These are phyloP conservation scores for Sinopyrophorus schimmeli DNA, from an alignment of 2,888 invertebrate genomes.

Conservation along the genomic window DNA sequence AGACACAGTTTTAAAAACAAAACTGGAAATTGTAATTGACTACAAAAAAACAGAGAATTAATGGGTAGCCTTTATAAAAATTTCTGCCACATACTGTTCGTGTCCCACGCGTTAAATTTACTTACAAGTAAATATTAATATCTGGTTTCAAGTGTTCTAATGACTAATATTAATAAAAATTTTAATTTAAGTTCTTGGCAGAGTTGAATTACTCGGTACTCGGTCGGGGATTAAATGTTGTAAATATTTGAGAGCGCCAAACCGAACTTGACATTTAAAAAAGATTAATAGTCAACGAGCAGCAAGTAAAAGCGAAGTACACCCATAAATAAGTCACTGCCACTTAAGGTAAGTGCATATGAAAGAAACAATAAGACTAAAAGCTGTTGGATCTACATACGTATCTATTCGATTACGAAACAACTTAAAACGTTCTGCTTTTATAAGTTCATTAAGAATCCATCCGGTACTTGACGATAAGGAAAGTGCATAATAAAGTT, in stretches of 20 bases:
- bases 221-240: slow-evolving; percentile 4
- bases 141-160: slow-evolving; percentile 1
- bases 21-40: no score
- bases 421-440: background rate
- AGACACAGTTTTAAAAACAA: no score
- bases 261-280: slow-evolving; percentile 6
- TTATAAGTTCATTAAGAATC: slow-evolving; percentile 13
- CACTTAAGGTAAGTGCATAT: slow-evolving; percentile 24
- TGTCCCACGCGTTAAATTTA: slow-evolving; percentile 5
- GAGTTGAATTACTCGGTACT: slow-evolving; percentile 8
- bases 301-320: slow-evolving; percentile 10
- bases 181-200: background rate
- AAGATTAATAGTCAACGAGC: slow-evolving; percentile 10
- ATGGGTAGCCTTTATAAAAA: background rate
- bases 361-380: slow-evolving; percentile 14
- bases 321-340: slow-evolving; percentile 16
- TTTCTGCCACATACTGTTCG: background rate
- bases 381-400: slow-evolving; percentile 18
- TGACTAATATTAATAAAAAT: slow-evolving; percentile 3
- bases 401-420: slow-evolving; percentile 10
- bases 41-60: no score
- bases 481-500: slow-evolving; percentile 24
- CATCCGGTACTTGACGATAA: slow-evolving; percentile 27
- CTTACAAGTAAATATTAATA: slow-evolving; percentile 13
- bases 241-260: slow-evolving; percentile 12